Base-by-base conservation (phyloP, 2,888 invertebrate species). In the Acanthoscelides obtectus region DNA sequence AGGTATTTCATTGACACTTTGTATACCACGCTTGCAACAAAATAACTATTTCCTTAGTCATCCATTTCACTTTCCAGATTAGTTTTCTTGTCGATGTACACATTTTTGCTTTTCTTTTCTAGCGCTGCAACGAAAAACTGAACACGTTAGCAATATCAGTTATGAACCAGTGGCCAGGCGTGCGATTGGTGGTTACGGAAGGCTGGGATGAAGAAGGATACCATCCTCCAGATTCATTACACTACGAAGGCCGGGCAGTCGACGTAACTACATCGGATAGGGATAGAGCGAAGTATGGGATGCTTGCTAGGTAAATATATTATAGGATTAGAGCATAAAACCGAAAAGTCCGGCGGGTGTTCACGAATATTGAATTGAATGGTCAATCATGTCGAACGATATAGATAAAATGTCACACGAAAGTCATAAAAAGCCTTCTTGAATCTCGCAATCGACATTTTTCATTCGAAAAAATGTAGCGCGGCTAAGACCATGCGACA, bases 161-260 rank as follows among this genome's bases (percentile, higher is more conserved):
- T 86, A 96, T 97, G 96, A 98, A 98, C 88, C 95, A 96, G 86
- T 98, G 98, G 98, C 97, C 97, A 0, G 95, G 97, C n/a, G 93
- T 97, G 75, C 90, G 92, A 79, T 89, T 98, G 80, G 89, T 97
- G 72, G 98, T 98, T 75, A 96, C 94, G 77, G 98, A 98, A 86
- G 97, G 96, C 71, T 98, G 97, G 97, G 96, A 96, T 83, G 97
- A 97, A 84, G 94, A 94, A 82, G 90, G 90, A 76, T 90, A 90
- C 72, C 93, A 95, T 84, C 88, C 91, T 72, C 89, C 89, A 76
- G 92, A 95, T 83, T 96, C 96, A 69, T 89, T 98, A 79, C 98
- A 98, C 88, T 98, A 98, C 88, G 98, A 98, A 87, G 98, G 98
- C 20, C 89, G 98, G 22, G 98, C 98, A 12, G 97, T 98, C 75